phyloP scores from a whole-genome alignment of 2,113 vertebrate genomes.

The Acanthochromis polyacanthus region DNA sequence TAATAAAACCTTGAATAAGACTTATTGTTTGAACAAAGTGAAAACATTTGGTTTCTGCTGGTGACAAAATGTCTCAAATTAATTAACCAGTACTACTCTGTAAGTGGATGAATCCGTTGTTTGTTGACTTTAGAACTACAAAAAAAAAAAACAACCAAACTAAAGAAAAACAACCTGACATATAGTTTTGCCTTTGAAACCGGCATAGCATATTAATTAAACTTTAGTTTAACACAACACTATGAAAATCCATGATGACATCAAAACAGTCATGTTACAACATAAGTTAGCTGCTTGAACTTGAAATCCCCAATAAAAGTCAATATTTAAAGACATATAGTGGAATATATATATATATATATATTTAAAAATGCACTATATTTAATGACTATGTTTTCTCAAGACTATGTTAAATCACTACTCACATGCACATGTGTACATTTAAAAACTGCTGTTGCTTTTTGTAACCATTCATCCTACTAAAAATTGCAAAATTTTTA shows the following conservation, averaged over 20 bases:
- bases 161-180: too few species aligned
- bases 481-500: neutral
- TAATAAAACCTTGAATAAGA: neutral
- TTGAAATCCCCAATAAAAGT: neutral
- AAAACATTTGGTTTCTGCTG: too few species aligned
- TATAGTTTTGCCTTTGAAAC: neutral
- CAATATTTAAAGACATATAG: neutral
- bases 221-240: neutral
- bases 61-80: too few species aligned
- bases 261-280: slow-evolving; percentile 18
- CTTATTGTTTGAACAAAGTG: neutral
- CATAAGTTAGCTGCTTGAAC: neutral
- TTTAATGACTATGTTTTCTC: too few species aligned
- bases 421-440: neutral
- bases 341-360: too few species aligned
- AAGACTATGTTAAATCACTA: neutral
- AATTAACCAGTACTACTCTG: neutral
- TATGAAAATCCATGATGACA: too few species aligned
- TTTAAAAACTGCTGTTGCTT: neutral
- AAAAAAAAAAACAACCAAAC: neutral
- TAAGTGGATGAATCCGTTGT: neutral
- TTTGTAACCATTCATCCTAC: neutral
- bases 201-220: neutral
- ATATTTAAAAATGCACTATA: too few species aligned
- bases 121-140: neutral